Conservation (phyloP, 1,140 invertebrate genomes). For the Pseudomyrmex sp. region DNA sequence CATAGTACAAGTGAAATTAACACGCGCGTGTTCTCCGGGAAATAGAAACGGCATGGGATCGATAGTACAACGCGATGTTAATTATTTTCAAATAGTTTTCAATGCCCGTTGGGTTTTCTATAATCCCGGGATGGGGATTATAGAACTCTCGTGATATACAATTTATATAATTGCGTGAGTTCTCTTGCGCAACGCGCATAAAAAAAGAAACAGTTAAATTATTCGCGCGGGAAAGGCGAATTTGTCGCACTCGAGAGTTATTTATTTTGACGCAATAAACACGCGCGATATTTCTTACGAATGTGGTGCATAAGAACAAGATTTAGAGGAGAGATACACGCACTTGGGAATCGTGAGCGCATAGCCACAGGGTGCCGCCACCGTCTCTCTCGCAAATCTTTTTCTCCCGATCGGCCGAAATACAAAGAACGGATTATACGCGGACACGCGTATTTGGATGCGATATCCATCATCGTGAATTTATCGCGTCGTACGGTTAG, state of each 20-base stretch:
- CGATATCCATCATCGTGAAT: slow-evolving; percentile 77
- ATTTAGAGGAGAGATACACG: slow-evolving; percentile 57
- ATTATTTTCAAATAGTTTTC: neutral
- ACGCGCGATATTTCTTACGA: neutral
- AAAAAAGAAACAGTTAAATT: no score
- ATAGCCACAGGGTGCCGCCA: slow-evolving; percentile 74
- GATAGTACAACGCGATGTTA: no score
- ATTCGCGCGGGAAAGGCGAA: neutral
- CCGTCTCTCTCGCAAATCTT: slow-evolving; percentile 75
- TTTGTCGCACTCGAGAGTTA: neutral
- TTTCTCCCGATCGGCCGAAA: slow-evolving; percentile 66
- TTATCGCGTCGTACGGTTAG: slow-evolving; percentile 77
- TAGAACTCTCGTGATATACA: neutral
- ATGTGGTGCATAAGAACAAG: slow-evolving; percentile 17
- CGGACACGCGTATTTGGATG: slow-evolving; percentile 68
- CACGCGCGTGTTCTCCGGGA: no score
- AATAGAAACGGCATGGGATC: no score
- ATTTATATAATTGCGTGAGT: neutral
- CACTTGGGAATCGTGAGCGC: slow-evolving; percentile 64
- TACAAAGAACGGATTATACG: slow-evolving; percentile 80
- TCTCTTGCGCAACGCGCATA: neutral
- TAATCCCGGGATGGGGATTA: neutral
- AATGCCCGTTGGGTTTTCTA: neutral
- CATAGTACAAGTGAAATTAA: no score
- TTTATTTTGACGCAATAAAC: slow-evolving; percentile 14